Evolutionary conservation across 2,888 invertebrate genomes (phyloP).

Genomic region (Matsumyia berberina): DNA sequence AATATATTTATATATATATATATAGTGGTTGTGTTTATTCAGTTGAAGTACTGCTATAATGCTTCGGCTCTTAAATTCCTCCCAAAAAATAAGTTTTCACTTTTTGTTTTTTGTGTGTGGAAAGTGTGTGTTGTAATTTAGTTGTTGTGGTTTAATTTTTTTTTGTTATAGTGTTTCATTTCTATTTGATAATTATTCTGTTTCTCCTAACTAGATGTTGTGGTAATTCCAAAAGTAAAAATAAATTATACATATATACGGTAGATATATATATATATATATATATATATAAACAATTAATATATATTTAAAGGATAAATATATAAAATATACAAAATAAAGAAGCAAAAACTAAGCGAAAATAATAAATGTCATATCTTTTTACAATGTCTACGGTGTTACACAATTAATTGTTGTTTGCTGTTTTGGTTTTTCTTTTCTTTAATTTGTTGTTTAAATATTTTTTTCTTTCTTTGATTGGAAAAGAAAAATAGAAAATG

Average conservation of each 20-base stretch:
- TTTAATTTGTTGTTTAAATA: slow-evolving; percentile 49
- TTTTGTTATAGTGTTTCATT: slow-evolving; percentile 70
- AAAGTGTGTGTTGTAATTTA: slow-evolving; percentile 43
- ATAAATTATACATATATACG: slow-evolving; percentile 68
- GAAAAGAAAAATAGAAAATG: too few relatives aligned
- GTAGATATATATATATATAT: slow-evolving; percentile 62
- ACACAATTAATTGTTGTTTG: slow-evolving; percentile 70
- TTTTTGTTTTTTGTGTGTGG: slow-evolving; percentile 46
- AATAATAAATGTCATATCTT: slow-evolving; percentile 75
- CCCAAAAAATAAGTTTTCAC: slow-evolving; percentile 57
- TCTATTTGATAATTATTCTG: slow-evolving; percentile 68
- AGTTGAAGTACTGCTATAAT: slow-evolving; percentile 63
- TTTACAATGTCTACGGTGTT: slow-evolving; percentile 76
- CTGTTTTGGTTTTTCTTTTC: slow-evolving; percentile 13
- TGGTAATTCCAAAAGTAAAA: slow-evolving; percentile 70
- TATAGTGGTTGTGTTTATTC: slow-evolving; percentile 69
- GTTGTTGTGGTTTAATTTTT: slow-evolving; percentile 49
- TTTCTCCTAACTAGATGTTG: slow-evolving; percentile 69
- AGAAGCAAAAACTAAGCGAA: slow-evolving; percentile 75
- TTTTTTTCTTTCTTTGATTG: slow-evolving; percentile 2
- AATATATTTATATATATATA: slow-evolving; percentile 61
- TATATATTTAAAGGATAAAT: slow-evolving; percentile 75
- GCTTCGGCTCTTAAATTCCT: slow-evolving; percentile 63
- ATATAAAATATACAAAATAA: slow-evolving; percentile 76
- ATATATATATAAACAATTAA: slow-evolving; percentile 72